Conservation (phyloP, 2,888 invertebrate species). For the Polydrusus cervinus region DNA sequence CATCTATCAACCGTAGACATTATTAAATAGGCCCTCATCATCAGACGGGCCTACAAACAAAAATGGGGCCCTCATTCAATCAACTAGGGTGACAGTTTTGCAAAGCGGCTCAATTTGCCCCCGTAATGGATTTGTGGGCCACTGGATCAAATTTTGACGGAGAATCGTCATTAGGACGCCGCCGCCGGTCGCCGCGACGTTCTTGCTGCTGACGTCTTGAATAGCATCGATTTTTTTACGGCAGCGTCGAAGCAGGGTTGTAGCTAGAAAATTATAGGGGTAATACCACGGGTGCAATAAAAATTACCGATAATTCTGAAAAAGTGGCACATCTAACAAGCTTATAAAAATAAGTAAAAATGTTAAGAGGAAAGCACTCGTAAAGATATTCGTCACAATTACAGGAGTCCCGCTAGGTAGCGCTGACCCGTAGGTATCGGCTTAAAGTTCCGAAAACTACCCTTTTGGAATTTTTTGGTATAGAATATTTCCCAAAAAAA, state of each 20-base stretch:
- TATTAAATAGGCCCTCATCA: constrained; percentile 36
- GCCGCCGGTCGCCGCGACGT: constrained; percentile 9
- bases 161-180: constrained; percentile 36
- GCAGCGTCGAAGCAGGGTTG: neutral
- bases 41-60: constrained; percentile 24
- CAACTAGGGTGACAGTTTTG: constrained; percentile 38
- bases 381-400: too few species aligned
- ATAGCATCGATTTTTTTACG: constrained; percentile 22
- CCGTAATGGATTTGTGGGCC: constrained; percentile 45
- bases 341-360: too few species aligned
- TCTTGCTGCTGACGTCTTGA: constrained; percentile 21
- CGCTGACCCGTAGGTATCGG: too few species aligned
- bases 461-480: too few species aligned
- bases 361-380: too few species aligned
- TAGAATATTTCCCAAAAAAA: too few species aligned
- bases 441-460: too few species aligned
- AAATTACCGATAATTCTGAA: too few species aligned
- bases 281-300: too few species aligned
- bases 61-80: constrained; percentile 43
- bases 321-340: too few species aligned
- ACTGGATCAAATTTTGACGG: constrained; percentile 42
- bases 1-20: constrained; percentile 35
- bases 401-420: too few species aligned
- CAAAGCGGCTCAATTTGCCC: constrained; percentile 44
- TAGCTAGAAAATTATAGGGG: neutral